phyloP scores from a whole-genome alignment of 2,888 invertebrate species.

The Cyaniris semiargus region DNA sequence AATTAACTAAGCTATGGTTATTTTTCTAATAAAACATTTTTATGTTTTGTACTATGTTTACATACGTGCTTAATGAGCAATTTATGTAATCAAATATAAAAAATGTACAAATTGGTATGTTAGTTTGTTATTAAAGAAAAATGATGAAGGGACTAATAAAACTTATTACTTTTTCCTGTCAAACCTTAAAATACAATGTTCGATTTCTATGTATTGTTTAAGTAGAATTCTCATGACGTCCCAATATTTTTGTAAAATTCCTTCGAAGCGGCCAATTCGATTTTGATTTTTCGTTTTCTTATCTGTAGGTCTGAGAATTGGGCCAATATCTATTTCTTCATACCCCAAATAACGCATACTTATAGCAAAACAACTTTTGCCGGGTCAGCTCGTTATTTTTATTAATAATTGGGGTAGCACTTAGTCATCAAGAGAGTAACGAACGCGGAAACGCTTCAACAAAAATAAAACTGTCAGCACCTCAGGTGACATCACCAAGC shows the following conservation, averaged over 20 bases:
- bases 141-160: too few relatives aligned
- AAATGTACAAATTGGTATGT: too few relatives aligned
- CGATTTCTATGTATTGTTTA: background rate
- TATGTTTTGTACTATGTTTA: too few relatives aligned
- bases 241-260: background rate
- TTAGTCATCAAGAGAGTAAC: slow-evolving; percentile 35
- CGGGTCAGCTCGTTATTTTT: background rate
- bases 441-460: slow-evolving; percentile 37
- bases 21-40: too few relatives aligned
- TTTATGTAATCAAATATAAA: too few relatives aligned
- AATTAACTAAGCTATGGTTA: too few relatives aligned
- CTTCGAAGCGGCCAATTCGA: background rate
- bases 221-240: background rate
- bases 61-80: too few relatives aligned
- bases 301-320: too few relatives aligned
- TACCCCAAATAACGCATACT: too few relatives aligned
- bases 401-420: slow-evolving; percentile 17
- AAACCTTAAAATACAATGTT: background rate
- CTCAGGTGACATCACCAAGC: slow-evolving; percentile 19
- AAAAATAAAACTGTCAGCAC: slow-evolving; percentile 36
- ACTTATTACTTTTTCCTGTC: background rate
- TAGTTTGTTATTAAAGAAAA: too few relatives aligned
- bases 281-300: background rate
- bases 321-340: too few relatives aligned
- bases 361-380: background rate